These are phyloP conservation scores for Scaptomyza tumidula DNA, from an alignment of 2,888 invertebrate genomes.

Conservation along the genomic window DNA sequence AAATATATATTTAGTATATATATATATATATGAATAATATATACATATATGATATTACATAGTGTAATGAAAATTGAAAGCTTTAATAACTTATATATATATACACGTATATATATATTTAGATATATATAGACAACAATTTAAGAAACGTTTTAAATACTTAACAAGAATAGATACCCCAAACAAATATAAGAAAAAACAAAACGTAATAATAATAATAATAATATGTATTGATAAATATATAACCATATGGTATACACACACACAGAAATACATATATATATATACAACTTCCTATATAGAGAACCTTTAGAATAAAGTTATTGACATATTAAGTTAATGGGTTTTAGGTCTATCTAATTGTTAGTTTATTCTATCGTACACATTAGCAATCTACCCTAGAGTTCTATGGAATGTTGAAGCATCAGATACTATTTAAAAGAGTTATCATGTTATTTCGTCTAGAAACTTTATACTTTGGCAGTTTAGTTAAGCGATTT, in stretches of 20 bases:
- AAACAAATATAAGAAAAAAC: neutral
- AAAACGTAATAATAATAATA: conserved; percentile 7
- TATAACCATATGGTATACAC: conserved; percentile 7
- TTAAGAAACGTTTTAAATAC: conserved; percentile 75
- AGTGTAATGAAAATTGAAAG: conserved; percentile 83
- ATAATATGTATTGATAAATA: neutral
- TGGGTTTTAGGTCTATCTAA: conserved; percentile 48
- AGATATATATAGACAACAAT: conserved; percentile 60
- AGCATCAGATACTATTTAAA: conserved; percentile 17
- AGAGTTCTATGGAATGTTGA: conserved; percentile 31
- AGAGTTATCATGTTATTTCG: conserved; percentile 1
- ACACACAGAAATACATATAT: conserved; percentile 21
- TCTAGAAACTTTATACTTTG: conserved; percentile 14
- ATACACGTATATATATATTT: no score
- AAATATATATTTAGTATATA: neutral
- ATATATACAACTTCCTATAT: conserved; percentile 36
- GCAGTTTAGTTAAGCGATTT: conserved; percentile 1
- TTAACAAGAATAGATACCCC: conserved; percentile 35
- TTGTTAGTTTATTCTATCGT: conserved; percentile 54
- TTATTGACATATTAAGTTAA: conserved; percentile 39
- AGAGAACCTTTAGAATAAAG: conserved; percentile 42
- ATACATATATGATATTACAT: conserved; percentile 64
- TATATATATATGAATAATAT: conserved; percentile 35
- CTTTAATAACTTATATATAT: conserved; percentile 82
- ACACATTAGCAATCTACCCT: conserved; percentile 51